Conservation (phyloP, 2,888 invertebrate genomes). For the Lasioglossum lativentre region DNA sequence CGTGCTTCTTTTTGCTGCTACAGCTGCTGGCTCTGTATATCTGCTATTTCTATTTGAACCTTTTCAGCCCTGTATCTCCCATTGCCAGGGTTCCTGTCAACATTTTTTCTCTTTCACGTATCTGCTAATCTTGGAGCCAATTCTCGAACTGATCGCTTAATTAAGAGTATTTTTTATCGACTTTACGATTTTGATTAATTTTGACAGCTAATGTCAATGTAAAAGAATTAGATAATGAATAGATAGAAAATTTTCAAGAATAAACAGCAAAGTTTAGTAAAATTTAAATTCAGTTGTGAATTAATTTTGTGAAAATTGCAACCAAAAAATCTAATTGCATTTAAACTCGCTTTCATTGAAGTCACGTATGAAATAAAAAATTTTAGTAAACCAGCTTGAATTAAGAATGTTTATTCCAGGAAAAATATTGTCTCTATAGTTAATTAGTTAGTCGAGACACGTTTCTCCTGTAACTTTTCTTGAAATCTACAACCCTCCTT, state of each 20-base stretch:
- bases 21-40: not conserved
- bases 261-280: too few species aligned
- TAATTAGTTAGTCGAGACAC: slow-evolving; percentile 3
- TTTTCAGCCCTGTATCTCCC: not conserved
- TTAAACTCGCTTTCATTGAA: not conserved
- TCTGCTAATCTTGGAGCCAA: not conserved
- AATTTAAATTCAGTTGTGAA: too few species aligned
- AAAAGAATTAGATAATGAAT: too few species aligned
- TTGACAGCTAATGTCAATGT: too few species aligned
- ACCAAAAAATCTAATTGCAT: not conserved
- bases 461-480: not conserved
- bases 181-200: not conserved
- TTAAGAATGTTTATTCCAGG: not conserved
- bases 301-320: too few species aligned
- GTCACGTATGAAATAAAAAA: too few species aligned
- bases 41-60: not conserved
- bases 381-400: too few species aligned
- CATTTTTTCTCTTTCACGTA: not conserved
- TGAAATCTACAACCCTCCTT: not conserved
- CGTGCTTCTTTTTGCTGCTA: not conserved
- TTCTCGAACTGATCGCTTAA: not conserved
- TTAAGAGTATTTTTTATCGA: not conserved
- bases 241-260: too few species aligned
- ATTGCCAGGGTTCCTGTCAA: not conserved
- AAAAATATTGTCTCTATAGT: not conserved